phyloP scores from a whole-genome alignment of 2,113 vertebrate genomes.

The Rhinolophus ferrumequinum region DNA sequence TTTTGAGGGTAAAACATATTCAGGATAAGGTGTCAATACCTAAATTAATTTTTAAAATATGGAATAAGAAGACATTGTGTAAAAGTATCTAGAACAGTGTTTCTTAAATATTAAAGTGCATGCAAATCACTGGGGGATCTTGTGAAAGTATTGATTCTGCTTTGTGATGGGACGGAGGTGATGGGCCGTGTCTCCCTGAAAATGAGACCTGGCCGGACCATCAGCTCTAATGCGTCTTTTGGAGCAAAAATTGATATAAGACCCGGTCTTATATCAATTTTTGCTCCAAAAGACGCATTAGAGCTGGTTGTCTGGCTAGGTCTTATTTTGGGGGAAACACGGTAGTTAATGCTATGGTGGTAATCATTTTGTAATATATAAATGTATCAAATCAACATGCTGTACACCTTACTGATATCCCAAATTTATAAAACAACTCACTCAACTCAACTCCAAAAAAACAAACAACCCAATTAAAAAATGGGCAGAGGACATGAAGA shows the following conservation, averaged over 20 bases:
- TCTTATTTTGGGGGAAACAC: too few species aligned
- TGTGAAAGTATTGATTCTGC: neutral
- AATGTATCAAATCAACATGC: neutral
- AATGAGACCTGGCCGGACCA: too few species aligned
- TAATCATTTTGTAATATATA: neutral
- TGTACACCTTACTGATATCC: too few species aligned
- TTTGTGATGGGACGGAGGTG: neutral
- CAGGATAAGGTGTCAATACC: neutral
- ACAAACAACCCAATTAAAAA: too few species aligned
- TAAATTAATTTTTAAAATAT: neutral
- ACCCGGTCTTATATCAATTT: too few species aligned
- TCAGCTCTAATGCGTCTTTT: too few species aligned
- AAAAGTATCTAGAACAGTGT: neutral
- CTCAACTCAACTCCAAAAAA: too few species aligned
- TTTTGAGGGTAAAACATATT: neutral
- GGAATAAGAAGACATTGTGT: neutral
- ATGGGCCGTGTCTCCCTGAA: neutral
- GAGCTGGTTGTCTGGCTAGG: too few species aligned
- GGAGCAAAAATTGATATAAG: too few species aligned
- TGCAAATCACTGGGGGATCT: neutral
- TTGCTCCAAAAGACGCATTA: too few species aligned
- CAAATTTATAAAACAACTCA: too few species aligned
- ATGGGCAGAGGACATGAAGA: too few species aligned
- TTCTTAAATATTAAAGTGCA: constrained; percentile 30
- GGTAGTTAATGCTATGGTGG: neutral